Conservation (phyloP, 2,888 invertebrate genomes). For the Galeopsomyia nigrocyanea region DNA sequence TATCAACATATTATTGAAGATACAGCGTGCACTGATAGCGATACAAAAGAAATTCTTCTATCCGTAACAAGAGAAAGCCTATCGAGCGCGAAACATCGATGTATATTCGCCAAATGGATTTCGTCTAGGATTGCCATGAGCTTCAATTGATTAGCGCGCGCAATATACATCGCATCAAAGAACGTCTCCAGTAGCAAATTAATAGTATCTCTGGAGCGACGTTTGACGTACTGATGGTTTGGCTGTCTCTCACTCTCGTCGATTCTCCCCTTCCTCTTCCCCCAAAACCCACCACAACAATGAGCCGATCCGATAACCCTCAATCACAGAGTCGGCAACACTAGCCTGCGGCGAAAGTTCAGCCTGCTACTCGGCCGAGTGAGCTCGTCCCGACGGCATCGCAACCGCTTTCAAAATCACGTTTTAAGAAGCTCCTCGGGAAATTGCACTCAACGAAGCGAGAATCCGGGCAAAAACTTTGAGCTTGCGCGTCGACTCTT, state of each 20-base stretch:
- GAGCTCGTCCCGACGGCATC: background rate
- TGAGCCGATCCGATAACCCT: constrained; percentile 34
- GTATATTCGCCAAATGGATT: too few species aligned
- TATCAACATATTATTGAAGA: too few species aligned
- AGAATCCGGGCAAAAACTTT: constrained; percentile 31
- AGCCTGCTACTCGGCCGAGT: background rate
- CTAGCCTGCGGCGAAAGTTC: constrained; percentile 20
- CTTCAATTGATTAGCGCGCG: constrained; percentile 6
- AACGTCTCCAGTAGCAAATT: constrained; percentile 13
- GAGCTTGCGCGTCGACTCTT: background rate
- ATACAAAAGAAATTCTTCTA: background rate
- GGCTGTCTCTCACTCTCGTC: background rate
- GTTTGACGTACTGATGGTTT: background rate
- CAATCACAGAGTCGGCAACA: constrained; percentile 39
- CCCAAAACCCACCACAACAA: constrained; percentile 18
- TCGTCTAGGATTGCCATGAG: background rate
- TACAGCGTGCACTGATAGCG: too few species aligned
- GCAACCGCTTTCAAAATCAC: constrained; percentile 38
- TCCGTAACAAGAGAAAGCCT: background rate
- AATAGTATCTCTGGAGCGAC: constrained; percentile 20
- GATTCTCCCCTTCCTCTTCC: background rate
- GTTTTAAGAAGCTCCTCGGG: constrained; percentile 37
- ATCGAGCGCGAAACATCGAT: background rate
- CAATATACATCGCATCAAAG: constrained; percentile 6
- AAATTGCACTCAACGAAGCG: constrained; percentile 44